These are phyloP conservation scores for Oreotragus oreotragus DNA, from an alignment of 2,113 vertebrate genomes.

Conservation along the genomic window DNA sequence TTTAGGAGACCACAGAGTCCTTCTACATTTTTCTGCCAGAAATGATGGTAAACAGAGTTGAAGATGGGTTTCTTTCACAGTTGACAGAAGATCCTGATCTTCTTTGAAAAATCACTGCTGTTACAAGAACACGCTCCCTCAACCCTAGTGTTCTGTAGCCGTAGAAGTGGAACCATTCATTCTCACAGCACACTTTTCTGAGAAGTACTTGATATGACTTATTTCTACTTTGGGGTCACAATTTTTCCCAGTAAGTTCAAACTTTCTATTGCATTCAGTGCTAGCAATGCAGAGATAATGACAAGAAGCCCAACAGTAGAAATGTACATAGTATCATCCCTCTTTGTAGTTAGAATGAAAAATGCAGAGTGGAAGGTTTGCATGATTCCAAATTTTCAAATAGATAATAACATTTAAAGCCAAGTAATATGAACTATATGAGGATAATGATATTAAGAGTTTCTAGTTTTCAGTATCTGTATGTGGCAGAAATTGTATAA, in stretches of 20 bases:
- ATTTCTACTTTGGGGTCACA: not conserved
- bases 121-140: not conserved
- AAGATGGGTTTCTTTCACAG: not conserved
- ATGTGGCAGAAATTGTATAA: not conserved
- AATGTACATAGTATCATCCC: not conserved
- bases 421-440: not conserved
- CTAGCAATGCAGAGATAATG: not conserved
- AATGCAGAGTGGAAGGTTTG: not conserved
- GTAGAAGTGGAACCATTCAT: not conserved
- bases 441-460: not conserved
- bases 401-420: not conserved
- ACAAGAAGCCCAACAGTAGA: not conserved
- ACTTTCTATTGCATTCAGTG: not conserved
- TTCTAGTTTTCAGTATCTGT: not conserved
- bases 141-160: not conserved
- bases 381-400: not conserved
- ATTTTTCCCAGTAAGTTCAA: not conserved
- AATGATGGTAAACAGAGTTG: not conserved
- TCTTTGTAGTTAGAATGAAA: not conserved
- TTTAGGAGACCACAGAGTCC: not conserved
- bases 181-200: not conserved
- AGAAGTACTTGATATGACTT: not conserved
- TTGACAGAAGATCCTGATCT: not conserved
- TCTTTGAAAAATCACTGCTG: not conserved
- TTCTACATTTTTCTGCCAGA: not conserved